These are phyloP conservation scores for Prosopocoilus inquinatus DNA, from an alignment of 2,888 invertebrate genomes.

Conservation along the genomic window DNA sequence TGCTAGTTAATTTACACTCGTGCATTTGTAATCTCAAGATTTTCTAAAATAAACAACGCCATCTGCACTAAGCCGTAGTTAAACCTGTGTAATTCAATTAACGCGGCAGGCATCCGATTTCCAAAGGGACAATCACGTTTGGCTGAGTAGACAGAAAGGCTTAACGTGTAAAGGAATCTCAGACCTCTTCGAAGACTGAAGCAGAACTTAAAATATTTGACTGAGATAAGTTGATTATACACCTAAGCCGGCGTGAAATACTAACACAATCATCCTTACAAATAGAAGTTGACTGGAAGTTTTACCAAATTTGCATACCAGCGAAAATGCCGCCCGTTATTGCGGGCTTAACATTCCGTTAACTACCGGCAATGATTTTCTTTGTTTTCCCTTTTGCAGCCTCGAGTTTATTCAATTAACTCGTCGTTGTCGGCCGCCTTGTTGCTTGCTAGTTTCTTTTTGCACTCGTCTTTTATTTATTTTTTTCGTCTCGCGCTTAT, in stretches of 20 bases:
- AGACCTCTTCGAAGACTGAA: not conserved
- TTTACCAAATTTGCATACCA: constrained; percentile 25
- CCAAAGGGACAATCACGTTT: not conserved
- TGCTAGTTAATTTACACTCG: too few species aligned
- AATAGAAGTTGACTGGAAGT: constrained; percentile 23
- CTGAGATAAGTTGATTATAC: constrained; percentile 23
- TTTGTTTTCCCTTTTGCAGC: constrained; percentile 10
- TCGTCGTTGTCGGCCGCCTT: constrained; percentile 6
- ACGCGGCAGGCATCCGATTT: too few species aligned
- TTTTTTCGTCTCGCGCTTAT: not conserved
- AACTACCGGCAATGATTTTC: constrained; percentile 5
- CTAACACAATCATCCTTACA: constrained; percentile 27
- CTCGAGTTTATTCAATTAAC: constrained; percentile 15
- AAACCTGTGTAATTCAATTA: too few species aligned
- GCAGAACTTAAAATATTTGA: constrained; percentile 20
- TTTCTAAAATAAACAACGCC: too few species aligned
- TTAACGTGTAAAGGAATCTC: not conserved
- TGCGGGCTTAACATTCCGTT: constrained; percentile 11
- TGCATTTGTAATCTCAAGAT: too few species aligned
- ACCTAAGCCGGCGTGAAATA: constrained; percentile 24
- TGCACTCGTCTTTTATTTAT: too few species aligned
- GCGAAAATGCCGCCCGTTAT: constrained; percentile 17
- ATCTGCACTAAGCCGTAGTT: too few species aligned
- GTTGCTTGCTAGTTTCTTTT: not conserved
- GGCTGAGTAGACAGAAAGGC: not conserved